These are phyloP conservation scores for Numenius arquata DNA, from an alignment of 2,113 vertebrate species.

Conservation along the genomic window DNA sequence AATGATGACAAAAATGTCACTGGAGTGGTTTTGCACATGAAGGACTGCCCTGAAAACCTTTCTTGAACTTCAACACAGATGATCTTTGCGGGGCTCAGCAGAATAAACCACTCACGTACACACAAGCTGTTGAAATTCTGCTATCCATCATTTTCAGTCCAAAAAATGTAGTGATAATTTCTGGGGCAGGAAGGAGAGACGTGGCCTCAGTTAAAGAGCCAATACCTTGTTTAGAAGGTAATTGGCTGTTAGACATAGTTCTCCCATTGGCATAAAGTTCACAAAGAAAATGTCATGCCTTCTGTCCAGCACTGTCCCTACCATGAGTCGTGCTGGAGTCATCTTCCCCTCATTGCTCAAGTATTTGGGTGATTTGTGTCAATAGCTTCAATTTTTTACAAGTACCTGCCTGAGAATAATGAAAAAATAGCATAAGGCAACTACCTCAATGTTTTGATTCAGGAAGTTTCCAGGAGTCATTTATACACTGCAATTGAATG, in stretches of 20 bases:
- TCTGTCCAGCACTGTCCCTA: background rate
- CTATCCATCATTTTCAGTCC: background rate
- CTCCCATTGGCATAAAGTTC: background rate
- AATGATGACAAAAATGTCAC: background rate
- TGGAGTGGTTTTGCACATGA: background rate
- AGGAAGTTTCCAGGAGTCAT: background rate
- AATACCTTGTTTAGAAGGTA: background rate
- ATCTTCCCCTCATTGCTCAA: background rate
- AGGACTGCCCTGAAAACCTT: background rate
- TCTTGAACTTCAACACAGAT: background rate
- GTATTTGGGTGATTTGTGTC: background rate
- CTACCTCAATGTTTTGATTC: background rate
- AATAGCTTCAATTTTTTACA: background rate
- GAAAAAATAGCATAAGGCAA: background rate
- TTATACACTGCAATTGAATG: background rate
- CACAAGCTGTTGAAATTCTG: background rate
- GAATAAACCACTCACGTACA: background rate
- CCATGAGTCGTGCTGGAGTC: background rate
- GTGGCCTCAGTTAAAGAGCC: background rate
- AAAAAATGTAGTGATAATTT: background rate
- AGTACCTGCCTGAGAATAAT: background rate
- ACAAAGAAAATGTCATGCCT: background rate
- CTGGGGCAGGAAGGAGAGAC: background rate
- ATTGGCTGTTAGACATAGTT: background rate
- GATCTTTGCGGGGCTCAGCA: background rate